These are phyloP conservation scores for Zaprionus taronus DNA, from an alignment of 1,140 invertebrate genomes.

Conservation along the genomic window DNA sequence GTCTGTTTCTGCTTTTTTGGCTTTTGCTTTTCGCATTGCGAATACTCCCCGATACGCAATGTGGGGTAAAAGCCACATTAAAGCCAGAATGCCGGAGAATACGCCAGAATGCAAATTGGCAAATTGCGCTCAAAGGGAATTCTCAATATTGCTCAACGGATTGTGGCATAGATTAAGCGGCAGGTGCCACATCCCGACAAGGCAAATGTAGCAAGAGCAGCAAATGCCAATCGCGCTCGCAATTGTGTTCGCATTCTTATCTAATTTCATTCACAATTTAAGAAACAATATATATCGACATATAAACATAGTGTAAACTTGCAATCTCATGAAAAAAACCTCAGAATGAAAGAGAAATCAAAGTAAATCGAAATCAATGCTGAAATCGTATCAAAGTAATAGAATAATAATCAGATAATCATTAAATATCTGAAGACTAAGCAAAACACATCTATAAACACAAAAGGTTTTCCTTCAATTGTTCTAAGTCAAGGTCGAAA, in stretches of 20 bases:
- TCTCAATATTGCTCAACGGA: neutral
- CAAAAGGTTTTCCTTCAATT: neutral
- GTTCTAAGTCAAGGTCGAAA: neutral
- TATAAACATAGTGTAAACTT: no score
- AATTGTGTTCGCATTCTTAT: neutral
- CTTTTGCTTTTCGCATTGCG: slow-evolving; percentile 1
- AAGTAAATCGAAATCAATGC: neutral
- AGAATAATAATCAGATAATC: neutral
- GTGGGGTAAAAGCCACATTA: slow-evolving; percentile 15
- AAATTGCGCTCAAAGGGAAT: slow-evolving; percentile 30
- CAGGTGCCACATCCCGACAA: slow-evolving; percentile 3
- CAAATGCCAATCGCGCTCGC: neutral
- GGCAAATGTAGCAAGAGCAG: neutral
- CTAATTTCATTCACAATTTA: neutral
- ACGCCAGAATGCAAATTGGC: slow-evolving; percentile 14
- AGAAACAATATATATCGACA: neutral
- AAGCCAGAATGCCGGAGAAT: slow-evolving; percentile 17
- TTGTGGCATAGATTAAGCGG: slow-evolving; percentile 1
- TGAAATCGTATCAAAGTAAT: neutral
- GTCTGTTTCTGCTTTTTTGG: neutral
- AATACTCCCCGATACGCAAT: neutral
- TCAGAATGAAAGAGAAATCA: no score
- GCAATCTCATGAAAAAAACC: no score
- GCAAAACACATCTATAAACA: neutral
- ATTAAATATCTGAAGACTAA: neutral